Base-by-base conservation (phyloP, 1,140 invertebrate species). In the Telenomus remus region DNA sequence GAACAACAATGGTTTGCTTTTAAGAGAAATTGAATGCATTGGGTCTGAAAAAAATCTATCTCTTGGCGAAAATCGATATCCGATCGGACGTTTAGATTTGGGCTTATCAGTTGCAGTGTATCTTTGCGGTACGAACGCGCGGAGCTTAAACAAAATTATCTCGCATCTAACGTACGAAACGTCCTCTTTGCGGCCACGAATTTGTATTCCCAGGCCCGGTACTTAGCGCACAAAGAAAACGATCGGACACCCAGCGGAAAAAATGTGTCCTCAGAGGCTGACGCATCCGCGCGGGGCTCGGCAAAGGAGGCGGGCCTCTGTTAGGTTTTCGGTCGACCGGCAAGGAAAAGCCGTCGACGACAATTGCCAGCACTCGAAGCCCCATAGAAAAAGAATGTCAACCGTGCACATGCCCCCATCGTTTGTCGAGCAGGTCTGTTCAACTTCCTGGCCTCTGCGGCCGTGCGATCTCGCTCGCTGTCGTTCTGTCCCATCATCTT, bases 401-500 rank as follows among this genome's bases (percentile, higher is more conserved):
- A 82, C 76, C 71, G 76, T 57, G 79, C 79, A 78, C 77, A 82
- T 80, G 80, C 76, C 59, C 49, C 51, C 53, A n/a, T 72, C 63
- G 70, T 60, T 76, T 79, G 68, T 73, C 57, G 56, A 74, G 78
- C 78, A 79, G 71, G 78, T 82, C 79, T 82, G 78, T 81, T 75
- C 72, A 82, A 81, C 80, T 84, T 84, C 81, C 79, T 82, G 80
- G 70, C 63, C 56, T 49, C 44, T 35, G 43, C 59, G 49, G 44
- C n/a, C 53, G 61, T 76, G 37, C 59, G 59, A 71, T 56, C 55
- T 77, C 70, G 51, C 71, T 79, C 75, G 43, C 57, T 7, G 27
- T 35, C 35, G 47, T 43, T 55, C 37, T n/a, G 51, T 63, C 19
- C 61, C 70, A 65, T 74, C 63, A 66, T 60, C 51, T 57, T 74